These are phyloP conservation scores for Apantesis nais DNA, from an alignment of 2,888 invertebrate species.

Conservation along the genomic window DNA sequence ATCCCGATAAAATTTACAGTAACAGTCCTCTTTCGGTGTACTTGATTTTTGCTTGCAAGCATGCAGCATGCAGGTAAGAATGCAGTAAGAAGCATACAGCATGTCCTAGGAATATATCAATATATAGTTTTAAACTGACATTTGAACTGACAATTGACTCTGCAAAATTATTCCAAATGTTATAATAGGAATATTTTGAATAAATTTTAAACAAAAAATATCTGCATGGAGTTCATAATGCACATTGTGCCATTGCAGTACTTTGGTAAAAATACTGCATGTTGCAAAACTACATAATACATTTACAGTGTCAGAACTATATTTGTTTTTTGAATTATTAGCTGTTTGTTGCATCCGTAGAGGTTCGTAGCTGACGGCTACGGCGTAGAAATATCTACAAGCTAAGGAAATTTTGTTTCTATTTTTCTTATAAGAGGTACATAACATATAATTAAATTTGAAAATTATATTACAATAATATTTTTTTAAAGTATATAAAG, in stretches of 20 bases:
- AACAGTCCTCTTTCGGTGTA: too few species aligned
- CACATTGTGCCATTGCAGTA: slow-evolving; percentile 8
- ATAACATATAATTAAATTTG: too few species aligned
- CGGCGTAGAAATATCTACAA: neutral
- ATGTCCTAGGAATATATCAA: too few species aligned
- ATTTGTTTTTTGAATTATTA: slow-evolving; percentile 10
- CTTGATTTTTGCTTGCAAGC: too few species aligned
- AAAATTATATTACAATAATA: too few species aligned
- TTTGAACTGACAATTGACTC: too few species aligned
- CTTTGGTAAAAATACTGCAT: neutral
- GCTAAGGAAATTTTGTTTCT: neutral
- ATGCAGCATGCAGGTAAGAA: too few species aligned
- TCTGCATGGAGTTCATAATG: neutral
- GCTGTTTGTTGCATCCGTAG: neutral
- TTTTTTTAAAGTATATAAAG: too few species aligned
- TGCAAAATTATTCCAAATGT: too few species aligned
- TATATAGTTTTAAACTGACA: too few species aligned
- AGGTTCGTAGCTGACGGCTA: slow-evolving; percentile 11
- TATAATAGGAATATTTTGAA: neutral
- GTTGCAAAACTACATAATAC: slow-evolving; percentile 13
- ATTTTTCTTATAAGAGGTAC: neutral
- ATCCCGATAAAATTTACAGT: too few species aligned
- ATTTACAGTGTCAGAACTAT: neutral
- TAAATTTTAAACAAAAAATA: neutral
- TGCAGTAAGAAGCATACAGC: too few species aligned